Conservation (phyloP, 2,113 vertebrate genomes). For the Mormyrus lacerda region DNA sequence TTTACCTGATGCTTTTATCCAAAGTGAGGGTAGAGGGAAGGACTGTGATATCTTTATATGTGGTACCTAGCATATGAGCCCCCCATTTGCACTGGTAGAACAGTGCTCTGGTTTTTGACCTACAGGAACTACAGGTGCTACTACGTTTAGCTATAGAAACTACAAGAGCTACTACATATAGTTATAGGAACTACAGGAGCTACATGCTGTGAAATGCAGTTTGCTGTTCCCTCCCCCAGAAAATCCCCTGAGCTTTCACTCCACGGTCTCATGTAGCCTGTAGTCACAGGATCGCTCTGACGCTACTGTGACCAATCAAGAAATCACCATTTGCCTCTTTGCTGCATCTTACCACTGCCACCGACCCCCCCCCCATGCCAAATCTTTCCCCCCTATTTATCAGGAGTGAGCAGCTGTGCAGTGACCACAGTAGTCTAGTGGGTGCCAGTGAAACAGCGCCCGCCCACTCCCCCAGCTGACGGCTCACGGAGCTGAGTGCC, state of each 20-base stretch:
- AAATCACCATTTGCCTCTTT: slow-evolving; percentile 1
- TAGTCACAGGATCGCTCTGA: not conserved
- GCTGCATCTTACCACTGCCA: not conserved
- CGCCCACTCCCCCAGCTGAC: not conserved
- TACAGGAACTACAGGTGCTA: not conserved
- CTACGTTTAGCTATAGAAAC: not conserved
- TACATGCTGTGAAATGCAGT: not conserved
- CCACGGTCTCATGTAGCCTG: not conserved
- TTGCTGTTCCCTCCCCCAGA: not conserved
- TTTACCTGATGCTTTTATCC: too few relatives aligned
- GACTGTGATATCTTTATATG: not conserved
- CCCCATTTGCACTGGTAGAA: not conserved
- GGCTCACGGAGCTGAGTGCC: not conserved
- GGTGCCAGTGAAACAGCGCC: not conserved
- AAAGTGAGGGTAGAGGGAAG: too few relatives aligned
- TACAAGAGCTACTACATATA: too few relatives aligned
- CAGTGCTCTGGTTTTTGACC: not conserved
- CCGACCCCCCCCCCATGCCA: not conserved
- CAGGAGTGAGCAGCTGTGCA: not conserved
- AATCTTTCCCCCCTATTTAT: not conserved
- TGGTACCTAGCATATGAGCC: not conserved
- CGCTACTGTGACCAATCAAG: not conserved
- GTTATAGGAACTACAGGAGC: not conserved
- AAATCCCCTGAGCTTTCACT: not conserved
- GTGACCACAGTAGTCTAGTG: not conserved